Percentiles rank a stretch among this genome's conserved stretches.
phyloP scores from a whole-genome alignment of 2,113 vertebrate species.

The Tursiops truncatus region DNA sequence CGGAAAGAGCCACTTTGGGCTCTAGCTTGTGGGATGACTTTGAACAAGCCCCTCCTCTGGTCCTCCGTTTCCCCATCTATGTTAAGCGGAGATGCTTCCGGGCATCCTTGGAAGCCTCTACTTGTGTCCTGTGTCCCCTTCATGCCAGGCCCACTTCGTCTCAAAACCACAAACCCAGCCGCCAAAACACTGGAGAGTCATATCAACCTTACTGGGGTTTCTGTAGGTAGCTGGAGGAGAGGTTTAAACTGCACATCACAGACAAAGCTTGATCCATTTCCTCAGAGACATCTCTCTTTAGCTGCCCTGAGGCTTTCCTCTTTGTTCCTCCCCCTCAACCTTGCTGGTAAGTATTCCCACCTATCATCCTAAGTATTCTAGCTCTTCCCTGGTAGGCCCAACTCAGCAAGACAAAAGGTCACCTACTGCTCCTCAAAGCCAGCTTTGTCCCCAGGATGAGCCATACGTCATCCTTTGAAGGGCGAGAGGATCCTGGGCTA shows the following conservation, averaged over 20 bases:
- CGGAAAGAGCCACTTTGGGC: not conserved
- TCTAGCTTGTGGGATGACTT: not conserved
- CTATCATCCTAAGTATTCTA: no score
- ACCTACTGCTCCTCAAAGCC: not conserved
- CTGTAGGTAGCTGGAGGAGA: not conserved
- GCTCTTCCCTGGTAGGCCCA: not conserved
- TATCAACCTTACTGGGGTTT: not conserved
- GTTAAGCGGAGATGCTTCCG: not conserved
- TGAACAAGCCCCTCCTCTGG: not conserved
- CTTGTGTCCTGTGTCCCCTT: not conserved
- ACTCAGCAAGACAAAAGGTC: not conserved
- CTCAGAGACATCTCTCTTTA: no score
- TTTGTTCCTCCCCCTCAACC: not conserved
- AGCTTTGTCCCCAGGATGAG: not conserved
- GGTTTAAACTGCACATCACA: accelerated
- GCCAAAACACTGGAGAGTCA: not conserved
- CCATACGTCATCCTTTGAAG: not conserved
- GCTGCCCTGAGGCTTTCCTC: not conserved
- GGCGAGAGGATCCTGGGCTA: not conserved
- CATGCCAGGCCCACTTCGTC: not conserved
- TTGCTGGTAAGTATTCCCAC: not conserved
- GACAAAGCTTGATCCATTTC: no score
- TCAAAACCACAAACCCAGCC: not conserved
- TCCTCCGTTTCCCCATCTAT: not conserved
- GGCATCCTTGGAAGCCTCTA: not conserved